phyloP scores from a whole-genome alignment of 1,140 invertebrate species.

The Drusus annulatus region DNA sequence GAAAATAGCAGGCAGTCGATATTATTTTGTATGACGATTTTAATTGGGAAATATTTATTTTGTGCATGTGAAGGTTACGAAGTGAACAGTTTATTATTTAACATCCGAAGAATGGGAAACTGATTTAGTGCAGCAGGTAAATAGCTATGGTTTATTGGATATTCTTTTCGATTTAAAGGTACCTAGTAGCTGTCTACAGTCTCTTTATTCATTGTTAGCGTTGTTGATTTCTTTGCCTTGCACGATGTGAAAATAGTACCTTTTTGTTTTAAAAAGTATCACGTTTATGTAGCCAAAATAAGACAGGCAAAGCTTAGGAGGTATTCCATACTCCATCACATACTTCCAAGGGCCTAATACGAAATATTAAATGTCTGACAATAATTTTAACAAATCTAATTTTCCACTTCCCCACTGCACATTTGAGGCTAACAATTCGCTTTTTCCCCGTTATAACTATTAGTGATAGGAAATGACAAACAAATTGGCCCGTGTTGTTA shows the following conservation, averaged over 20 bases:
- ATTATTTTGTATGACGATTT: slow-evolving; percentile 54
- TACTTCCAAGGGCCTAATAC: no score
- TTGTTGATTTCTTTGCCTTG: slow-evolving; percentile 10
- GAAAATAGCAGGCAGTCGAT: slow-evolving; percentile 54
- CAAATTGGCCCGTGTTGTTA: no score
- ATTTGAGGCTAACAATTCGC: no score
- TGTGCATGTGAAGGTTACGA: slow-evolving; percentile 40
- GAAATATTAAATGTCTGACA: no score
- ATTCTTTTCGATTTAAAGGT: slow-evolving; percentile 35
- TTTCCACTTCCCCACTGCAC: no score
- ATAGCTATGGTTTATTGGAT: neutral
- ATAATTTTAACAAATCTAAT: no score
- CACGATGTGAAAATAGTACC: neutral
- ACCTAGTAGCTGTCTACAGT: slow-evolving; percentile 37
- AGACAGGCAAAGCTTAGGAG: no score
- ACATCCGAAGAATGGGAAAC: slow-evolving; percentile 33
- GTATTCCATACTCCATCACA: no score
- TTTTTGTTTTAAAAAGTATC: no score
- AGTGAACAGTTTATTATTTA: slow-evolving; percentile 10
- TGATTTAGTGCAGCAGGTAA: slow-evolving; percentile 44
- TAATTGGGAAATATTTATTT: slow-evolving; percentile 48
- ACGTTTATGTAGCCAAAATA: no score
- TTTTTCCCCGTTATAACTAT: no score
- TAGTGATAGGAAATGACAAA: no score
- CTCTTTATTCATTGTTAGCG: slow-evolving; percentile 46